Evolutionary conservation across 2,888 invertebrate species (phyloP).

Genomic region (Folsomia candida): DNA sequence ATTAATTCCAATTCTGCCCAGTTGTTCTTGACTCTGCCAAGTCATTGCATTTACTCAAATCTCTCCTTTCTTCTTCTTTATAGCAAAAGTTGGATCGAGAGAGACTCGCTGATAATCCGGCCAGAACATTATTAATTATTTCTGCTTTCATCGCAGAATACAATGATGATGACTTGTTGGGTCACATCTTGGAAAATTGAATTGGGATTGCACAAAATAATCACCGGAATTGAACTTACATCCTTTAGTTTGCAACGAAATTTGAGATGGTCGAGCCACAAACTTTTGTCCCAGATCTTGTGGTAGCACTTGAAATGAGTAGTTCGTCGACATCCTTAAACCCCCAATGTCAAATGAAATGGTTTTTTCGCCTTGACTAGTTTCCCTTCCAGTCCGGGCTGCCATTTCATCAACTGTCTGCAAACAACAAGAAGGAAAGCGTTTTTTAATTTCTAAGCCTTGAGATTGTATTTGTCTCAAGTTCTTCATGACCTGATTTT

Average conservation of each 20-base stretch:
- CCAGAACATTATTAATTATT: no score
- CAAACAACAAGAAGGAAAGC: neutral
- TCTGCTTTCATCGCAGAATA: no score
- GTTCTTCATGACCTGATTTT: no score
- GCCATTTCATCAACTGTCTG: slow-evolving; percentile 45
- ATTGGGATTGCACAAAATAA: no score
- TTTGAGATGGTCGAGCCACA: slow-evolving; percentile 52
- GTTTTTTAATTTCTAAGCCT: neutral
- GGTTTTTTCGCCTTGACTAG: slow-evolving; percentile 31
- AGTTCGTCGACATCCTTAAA: slow-evolving; percentile 76
- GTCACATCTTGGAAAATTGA: no score
- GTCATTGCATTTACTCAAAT: no score
- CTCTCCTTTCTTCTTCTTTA: no score
- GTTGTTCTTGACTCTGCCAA: no score
- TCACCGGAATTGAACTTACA: slow-evolving; percentile 67
- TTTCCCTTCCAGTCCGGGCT: slow-evolving; percentile 39
- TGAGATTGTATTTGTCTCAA: neutral
- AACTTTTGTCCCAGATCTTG: slow-evolving; percentile 37
- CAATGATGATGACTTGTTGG: no score
- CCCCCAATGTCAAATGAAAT: slow-evolving; percentile 56
- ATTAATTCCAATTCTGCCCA: no score
- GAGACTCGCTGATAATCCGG: no score
- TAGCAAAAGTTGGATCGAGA: no score
- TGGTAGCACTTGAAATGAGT: slow-evolving; percentile 71
- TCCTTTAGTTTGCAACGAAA: slow-evolving; percentile 77